phyloP scores from a whole-genome alignment of 1,140 invertebrate species.

The Drosophila virilis region DNA sequence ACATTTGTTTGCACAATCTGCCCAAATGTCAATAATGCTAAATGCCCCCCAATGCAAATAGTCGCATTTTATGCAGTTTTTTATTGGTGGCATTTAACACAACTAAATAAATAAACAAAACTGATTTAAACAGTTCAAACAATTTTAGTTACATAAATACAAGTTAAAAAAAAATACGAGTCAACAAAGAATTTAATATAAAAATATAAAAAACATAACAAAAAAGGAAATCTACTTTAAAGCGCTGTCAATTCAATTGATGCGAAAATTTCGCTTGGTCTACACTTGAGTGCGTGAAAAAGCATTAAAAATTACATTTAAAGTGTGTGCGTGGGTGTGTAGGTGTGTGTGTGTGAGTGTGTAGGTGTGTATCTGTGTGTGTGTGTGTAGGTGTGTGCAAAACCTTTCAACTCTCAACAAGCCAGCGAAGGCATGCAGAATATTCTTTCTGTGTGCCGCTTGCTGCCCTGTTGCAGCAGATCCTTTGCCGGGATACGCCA shows the following conservation, averaged over 20 bases:
- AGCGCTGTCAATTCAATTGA: slow-evolving; percentile 30
- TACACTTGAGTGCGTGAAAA: slow-evolving; percentile 6
- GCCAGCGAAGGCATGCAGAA: slow-evolving; percentile 15
- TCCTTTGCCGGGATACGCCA: slow-evolving; percentile 13
- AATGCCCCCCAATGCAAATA: slow-evolving; percentile 26
- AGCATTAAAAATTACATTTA: slow-evolving; percentile 46
- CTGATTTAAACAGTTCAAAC: neutral
- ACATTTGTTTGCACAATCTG: slow-evolving; percentile 27
- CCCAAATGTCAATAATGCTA: slow-evolving; percentile 24
- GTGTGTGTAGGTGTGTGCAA: slow-evolving; percentile 11
- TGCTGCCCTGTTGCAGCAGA: slow-evolving; percentile 21
- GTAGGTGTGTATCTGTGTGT: neutral
- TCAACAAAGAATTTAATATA: neutral
- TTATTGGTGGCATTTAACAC: neutral
- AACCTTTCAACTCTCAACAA: slow-evolving; percentile 53
- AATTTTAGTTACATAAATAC: neutral
- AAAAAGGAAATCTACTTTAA: slow-evolving; percentile 8
- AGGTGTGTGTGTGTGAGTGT: neutral
- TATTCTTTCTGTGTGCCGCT: slow-evolving; percentile 15
- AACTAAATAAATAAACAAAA: neutral
- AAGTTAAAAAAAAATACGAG: neutral
- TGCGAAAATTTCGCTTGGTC: slow-evolving; percentile 9
- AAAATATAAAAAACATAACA: neutral
- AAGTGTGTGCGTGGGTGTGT: neutral
- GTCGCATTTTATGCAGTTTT: neutral